These are phyloP conservation scores for Sipha maydis DNA, from an alignment of 2,888 invertebrate genomes.

Conservation along the genomic window DNA sequence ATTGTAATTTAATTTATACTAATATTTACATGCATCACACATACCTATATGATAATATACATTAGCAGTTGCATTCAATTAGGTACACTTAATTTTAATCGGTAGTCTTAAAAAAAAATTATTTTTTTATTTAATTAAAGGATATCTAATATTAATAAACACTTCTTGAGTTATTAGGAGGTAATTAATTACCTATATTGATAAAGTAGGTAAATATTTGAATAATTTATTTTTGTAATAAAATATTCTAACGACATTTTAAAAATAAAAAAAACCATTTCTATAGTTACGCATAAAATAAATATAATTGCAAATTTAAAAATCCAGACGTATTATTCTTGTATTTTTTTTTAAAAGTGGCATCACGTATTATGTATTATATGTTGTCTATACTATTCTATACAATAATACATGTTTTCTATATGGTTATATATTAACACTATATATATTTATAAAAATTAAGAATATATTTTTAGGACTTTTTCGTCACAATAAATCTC, in stretches of 20 bases:
- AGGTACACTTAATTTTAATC: not conserved
- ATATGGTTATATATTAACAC: too few species aligned
- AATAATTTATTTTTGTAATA: too few species aligned
- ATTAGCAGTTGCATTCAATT: not conserved
- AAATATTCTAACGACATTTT: too few species aligned
- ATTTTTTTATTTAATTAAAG: too few species aligned
- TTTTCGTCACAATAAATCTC: not conserved
- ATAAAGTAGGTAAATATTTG: too few species aligned
- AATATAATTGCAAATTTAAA: not conserved
- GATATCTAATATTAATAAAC: too few species aligned
- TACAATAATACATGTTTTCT: too few species aligned
- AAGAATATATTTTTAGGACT: not conserved
- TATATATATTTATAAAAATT: too few species aligned
- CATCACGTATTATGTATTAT: not conserved
- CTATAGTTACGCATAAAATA: not conserved
- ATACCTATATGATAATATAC: not conserved
- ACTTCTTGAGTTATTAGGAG: too few species aligned
- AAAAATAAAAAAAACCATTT: not conserved
- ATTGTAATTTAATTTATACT: not conserved
- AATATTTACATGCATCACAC: not conserved
- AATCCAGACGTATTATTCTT: not conserved
- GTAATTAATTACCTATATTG: too few species aligned
- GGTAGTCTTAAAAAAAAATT: not conserved
- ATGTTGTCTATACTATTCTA: not conserved
- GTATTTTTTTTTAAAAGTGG: too few species aligned